Conservation (phyloP, 2,888 invertebrate species). For the Phalera bucephala region DNA sequence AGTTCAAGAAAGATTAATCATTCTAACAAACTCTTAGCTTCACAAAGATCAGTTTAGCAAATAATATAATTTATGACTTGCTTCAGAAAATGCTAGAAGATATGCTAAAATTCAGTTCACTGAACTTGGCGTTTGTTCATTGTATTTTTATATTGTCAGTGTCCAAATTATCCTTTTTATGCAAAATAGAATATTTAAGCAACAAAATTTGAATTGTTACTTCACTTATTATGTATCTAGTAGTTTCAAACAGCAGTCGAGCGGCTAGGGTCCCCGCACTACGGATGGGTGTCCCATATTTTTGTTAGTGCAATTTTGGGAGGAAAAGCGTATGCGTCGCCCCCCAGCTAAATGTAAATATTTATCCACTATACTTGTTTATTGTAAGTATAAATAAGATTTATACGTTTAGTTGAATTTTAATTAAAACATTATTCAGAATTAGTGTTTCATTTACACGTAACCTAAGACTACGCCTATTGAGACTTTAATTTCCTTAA, state of each 20-base stretch:
- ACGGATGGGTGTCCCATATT: conserved; percentile 51
- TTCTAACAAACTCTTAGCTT: no score
- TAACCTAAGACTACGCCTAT: conserved; percentile 1
- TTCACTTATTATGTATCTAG: no score
- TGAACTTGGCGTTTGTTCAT: no score
- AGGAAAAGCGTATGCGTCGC: conserved; percentile 36
- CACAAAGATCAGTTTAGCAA: no score
- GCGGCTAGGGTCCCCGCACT: conserved; percentile 35
- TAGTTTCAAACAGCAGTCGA: conserved; percentile 38
- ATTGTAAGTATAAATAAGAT: conserved; percentile 83
- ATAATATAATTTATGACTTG: no score
- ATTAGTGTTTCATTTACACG: conserved; percentile 33
- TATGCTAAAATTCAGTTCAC: no score
- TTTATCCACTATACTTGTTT: conserved; percentile 73
- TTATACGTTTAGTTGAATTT: conserved; percentile 83
- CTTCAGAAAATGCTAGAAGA: no score
- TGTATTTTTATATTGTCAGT: no score
- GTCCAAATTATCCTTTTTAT: no score
- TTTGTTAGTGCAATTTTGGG: conserved; percentile 79
- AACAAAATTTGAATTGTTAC: no score
- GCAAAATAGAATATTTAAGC: no score
- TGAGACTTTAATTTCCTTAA: background rate
- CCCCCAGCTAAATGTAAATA: conserved; percentile 70
- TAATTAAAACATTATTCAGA: conserved; percentile 73
- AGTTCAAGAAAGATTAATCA: no score